phyloP scores from a whole-genome alignment of 2,888 invertebrate species.

The Hesperia comma region DNA sequence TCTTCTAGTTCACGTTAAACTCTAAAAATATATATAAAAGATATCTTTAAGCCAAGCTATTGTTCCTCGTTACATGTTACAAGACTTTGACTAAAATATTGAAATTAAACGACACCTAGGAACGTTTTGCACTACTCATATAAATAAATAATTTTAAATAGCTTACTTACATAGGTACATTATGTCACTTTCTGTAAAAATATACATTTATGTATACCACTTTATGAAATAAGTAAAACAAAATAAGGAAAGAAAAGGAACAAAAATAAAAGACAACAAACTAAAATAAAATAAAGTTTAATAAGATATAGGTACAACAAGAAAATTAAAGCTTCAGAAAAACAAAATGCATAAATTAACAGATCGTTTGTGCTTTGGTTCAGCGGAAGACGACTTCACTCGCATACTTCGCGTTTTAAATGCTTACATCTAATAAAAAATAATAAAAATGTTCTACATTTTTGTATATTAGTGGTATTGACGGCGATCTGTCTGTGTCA shows the following conservation, averaged over 20 bases:
- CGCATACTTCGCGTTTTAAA: too few species aligned
- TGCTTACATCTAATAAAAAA: too few species aligned
- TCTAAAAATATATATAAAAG: neutral
- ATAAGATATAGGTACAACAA: slow-evolving; percentile 12
- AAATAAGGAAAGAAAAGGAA: neutral
- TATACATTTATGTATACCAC: too few species aligned
- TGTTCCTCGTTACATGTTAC: neutral
- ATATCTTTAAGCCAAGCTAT: neutral
- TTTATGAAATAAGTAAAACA: neutral
- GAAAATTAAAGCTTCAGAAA: slow-evolving; percentile 6
- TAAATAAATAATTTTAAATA: too few species aligned
- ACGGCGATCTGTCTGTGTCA: too few species aligned
- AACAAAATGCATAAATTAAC: slow-evolving; percentile 12
- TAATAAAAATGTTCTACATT: too few species aligned
- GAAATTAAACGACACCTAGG: too few species aligned
- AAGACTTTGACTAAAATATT: too few species aligned
- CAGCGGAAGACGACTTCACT: slow-evolving; percentile 4
- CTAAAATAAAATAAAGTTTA: slow-evolving; percentile 17
- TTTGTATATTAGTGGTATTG: too few species aligned
- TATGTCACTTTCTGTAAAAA: too few species aligned
- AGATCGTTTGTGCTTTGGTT: slow-evolving; percentile 19
- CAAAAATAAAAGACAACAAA: neutral
- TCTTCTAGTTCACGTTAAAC: neutral
- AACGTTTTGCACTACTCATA: too few species aligned
- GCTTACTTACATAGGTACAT: too few species aligned